Conservation (phyloP, 1,140 invertebrate genomes). For the Papilio dardanus region DNA sequence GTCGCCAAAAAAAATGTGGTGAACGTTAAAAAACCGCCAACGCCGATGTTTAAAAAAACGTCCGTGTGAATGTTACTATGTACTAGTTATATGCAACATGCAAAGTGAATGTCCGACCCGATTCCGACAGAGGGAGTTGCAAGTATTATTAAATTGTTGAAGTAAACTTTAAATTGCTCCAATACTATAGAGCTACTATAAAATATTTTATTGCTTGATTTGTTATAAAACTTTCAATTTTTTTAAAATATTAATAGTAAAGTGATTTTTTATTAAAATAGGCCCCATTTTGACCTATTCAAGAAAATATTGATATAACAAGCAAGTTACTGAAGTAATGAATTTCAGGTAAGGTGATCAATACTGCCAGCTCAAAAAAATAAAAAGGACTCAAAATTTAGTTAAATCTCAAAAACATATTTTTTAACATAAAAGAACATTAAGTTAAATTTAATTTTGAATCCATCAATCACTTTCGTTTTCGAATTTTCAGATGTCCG, state of each 20-base stretch:
- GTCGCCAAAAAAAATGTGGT: no score
- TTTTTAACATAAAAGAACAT: background rate
- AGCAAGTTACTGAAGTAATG: no score
- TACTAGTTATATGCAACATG: conserved; percentile 15
- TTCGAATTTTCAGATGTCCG: conserved; percentile 16
- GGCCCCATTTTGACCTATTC: background rate
- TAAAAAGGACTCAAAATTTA: no score
- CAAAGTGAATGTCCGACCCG: conserved; percentile 23
- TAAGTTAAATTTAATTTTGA: background rate
- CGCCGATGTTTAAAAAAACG: no score
- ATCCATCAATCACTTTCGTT: conserved; percentile 20
- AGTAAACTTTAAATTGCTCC: conserved; percentile 27
- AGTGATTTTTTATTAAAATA: background rate
- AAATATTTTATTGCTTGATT: background rate
- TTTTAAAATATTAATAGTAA: background rate
- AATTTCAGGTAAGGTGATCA: no score
- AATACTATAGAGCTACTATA: background rate
- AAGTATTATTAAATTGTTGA: conserved; percentile 21
- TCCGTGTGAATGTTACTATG: no score
- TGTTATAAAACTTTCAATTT: background rate
- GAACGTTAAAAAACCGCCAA: no score
- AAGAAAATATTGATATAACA: no score
- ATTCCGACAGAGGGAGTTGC: background rate
- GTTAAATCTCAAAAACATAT: no score
- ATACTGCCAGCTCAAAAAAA: no score